phyloP scores from a whole-genome alignment of 1,140 invertebrate species.

The Drosophila lacertosa region DNA sequence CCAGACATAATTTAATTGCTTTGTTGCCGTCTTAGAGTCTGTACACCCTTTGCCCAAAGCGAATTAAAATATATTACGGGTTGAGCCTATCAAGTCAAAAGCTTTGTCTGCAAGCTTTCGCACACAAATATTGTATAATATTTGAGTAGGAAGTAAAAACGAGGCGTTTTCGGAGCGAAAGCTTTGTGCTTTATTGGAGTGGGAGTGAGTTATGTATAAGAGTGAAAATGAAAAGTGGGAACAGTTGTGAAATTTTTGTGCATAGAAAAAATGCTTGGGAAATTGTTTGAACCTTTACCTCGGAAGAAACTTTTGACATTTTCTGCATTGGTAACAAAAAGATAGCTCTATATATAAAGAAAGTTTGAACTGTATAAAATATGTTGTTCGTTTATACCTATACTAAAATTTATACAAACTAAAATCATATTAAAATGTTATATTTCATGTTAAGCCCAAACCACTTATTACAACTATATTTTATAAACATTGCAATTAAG shows the following conservation, averaged over 20 bases:
- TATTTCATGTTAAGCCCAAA: neutral
- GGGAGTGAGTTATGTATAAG: constrained; percentile 20
- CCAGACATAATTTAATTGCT: constrained; percentile 13
- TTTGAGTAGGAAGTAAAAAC: constrained; percentile 14
- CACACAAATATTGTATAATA: constrained; percentile 34
- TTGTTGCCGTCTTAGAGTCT: neutral
- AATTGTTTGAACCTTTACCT: neutral
- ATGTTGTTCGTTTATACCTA: too few species aligned
- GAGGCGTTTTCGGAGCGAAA: constrained; percentile 29
- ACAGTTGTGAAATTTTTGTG: constrained; percentile 6
- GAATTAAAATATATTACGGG: constrained; percentile 1
- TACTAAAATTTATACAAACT: too few species aligned
- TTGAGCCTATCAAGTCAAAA: constrained; percentile 17
- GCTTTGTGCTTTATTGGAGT: constrained; percentile 16
- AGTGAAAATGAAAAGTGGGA: constrained; percentile 19
- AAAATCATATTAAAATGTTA: neutral
- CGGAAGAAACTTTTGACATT: too few species aligned
- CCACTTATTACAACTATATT: neutral
- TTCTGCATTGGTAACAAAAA: neutral
- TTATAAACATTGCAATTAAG: neutral
- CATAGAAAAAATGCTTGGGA: neutral
- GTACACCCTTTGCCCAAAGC: neutral
- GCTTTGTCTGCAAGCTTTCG: constrained; percentile 28
- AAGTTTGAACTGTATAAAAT: too few species aligned
- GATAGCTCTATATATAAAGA: too few species aligned